Conservation (phyloP, 1,140 invertebrate genomes). For the Leucophenga varia region DNA sequence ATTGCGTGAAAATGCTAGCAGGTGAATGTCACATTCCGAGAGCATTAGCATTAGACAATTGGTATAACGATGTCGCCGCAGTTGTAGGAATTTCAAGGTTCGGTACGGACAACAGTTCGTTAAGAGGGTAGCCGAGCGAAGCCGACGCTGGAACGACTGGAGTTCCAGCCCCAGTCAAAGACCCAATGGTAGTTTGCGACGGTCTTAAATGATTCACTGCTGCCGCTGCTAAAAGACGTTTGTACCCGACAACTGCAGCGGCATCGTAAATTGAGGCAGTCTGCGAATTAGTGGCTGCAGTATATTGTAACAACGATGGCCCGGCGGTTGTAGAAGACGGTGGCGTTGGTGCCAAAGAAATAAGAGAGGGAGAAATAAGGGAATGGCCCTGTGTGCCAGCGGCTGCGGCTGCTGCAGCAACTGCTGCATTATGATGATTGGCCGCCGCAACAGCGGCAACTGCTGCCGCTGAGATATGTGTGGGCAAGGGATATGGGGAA, state of each 20-base stretch:
- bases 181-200: slow-evolving; percentile 24
- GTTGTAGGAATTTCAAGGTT: slow-evolving; percentile 62
- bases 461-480: slow-evolving; percentile 58
- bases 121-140: slow-evolving; percentile 63
- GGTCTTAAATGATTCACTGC: slow-evolving; percentile 39
- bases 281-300: slow-evolving; percentile 40
- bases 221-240: slow-evolving; percentile 49
- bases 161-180: slow-evolving; percentile 47
- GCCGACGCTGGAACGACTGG: slow-evolving; percentile 36
- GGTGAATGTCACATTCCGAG: slow-evolving; percentile 69
- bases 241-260: slow-evolving; percentile 49
- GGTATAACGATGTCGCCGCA: slow-evolving; percentile 61
- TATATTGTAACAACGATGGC: slow-evolving; percentile 46
- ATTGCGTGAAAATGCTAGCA: slow-evolving; percentile 58
- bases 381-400: slow-evolving; percentile 28
- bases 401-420: slow-evolving; percentile 55
- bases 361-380: slow-evolving; percentile 18
- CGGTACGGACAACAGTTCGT: slow-evolving; percentile 67
- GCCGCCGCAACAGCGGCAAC: slow-evolving; percentile 56
- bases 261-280: slow-evolving; percentile 46
- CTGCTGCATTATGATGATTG: slow-evolving; percentile 35
- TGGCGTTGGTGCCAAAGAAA: no score
- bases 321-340: slow-evolving; percentile 3
- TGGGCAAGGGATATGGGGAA: slow-evolving; percentile 63
- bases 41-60: slow-evolving; percentile 59